These are phyloP conservation scores for Holacanthella duospinosa DNA, from an alignment of 2,888 invertebrate genomes.

Conservation along the genomic window DNA sequence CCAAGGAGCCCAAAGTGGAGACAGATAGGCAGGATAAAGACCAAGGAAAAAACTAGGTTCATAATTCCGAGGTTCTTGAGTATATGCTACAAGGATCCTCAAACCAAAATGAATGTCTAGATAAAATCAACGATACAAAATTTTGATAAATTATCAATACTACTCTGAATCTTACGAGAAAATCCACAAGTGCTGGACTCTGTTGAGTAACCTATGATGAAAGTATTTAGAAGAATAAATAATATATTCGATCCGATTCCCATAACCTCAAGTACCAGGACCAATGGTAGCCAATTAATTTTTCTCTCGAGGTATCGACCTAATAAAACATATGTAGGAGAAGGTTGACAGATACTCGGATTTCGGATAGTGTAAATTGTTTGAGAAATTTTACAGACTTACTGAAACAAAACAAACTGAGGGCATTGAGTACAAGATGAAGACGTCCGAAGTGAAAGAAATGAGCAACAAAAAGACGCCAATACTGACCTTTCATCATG, in stretches of 20 bases:
- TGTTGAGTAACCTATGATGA: background rate
- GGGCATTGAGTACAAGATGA: slow-evolving; percentile 15
- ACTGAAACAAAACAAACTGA: slow-evolving; percentile 2
- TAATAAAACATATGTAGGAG: slow-evolving; percentile 1
- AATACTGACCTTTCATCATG: slow-evolving; percentile 13
- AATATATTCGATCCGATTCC: slow-evolving; percentile 17
- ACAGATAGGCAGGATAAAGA: slow-evolving; percentile 19
- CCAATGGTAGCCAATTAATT: slow-evolving; percentile 10
- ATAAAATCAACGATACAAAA: background rate
- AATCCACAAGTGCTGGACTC: slow-evolving; percentile 20
- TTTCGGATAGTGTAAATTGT: background rate
- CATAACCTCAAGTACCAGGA: slow-evolving; percentile 16
- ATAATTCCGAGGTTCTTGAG: slow-evolving; percentile 21
- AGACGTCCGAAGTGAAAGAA: slow-evolving; percentile 21
- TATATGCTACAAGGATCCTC: slow-evolving; percentile 18
- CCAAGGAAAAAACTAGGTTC: slow-evolving; percentile 16
- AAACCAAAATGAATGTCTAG: background rate
- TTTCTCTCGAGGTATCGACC: slow-evolving; percentile 24
- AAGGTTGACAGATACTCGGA: background rate
- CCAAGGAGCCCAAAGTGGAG: slow-evolving; percentile 20
- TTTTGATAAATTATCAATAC: background rate
- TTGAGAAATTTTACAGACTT: background rate
- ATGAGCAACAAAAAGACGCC: slow-evolving; percentile 24
- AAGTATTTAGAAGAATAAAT: slow-evolving; percentile 15
- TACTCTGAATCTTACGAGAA: slow-evolving; percentile 17